Conservation (phyloP, 2,888 invertebrate genomes). For the Oscheius sp. region DNA sequence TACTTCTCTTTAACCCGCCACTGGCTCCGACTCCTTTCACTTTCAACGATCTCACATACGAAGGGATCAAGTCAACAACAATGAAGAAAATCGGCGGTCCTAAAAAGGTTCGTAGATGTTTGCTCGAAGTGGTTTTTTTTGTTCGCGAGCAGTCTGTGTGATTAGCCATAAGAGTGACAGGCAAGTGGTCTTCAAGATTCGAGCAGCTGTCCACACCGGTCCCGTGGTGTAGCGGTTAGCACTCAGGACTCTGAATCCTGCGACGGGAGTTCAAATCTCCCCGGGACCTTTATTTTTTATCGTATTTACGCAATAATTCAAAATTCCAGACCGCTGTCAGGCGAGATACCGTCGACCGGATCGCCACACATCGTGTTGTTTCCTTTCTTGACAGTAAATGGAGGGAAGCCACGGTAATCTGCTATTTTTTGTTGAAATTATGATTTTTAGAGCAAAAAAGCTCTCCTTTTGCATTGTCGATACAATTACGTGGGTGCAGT, state of each 20-base stretch:
- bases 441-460: background rate
- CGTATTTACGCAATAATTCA: background rate
- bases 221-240: conserved; percentile 55
- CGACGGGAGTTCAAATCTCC: conserved; percentile 43
- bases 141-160: background rate
- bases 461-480: conserved; percentile 29
- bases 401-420: background rate
- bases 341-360: conserved; percentile 1
- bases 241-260: conserved; percentile 61
- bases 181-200: background rate
- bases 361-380: conserved; percentile 23
- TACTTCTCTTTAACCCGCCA: conserved; percentile 23
- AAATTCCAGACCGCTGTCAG: conserved; percentile 25
- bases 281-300: conserved; percentile 24
- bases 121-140: background rate
- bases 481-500: conserved; percentile 29
- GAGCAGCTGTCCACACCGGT: conserved; percentile 12
- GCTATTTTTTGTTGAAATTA: background rate
- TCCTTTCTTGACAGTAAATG: background rate
- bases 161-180: conserved; percentile 16
- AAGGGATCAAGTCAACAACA: conserved; percentile 9
- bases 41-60: conserved; percentile 5
- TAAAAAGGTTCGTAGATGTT: conserved; percentile 8
- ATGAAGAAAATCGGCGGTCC: conserved; percentile 29
- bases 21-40: conserved; percentile 4